Evolutionary conservation across 2,113 vertebrate genomes (phyloP).

Genomic region (Leptosomus discolor): DNA sequence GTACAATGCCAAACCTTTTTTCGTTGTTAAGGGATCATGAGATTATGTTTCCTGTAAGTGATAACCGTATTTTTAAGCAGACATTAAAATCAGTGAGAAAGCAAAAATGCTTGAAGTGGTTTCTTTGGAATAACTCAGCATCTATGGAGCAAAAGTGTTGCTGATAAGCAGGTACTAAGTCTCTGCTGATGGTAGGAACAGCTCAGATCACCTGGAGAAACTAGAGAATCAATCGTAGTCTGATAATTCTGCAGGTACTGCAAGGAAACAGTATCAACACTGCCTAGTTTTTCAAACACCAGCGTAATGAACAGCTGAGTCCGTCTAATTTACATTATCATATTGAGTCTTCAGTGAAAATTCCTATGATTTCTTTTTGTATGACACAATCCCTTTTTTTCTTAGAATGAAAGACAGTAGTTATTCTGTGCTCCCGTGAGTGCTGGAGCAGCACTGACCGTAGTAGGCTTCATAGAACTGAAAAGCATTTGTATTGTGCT

Average conservation of each 20-base stretch:
- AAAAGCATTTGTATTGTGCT: fast-evolving
- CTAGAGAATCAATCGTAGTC: background rate
- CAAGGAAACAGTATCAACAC: background rate
- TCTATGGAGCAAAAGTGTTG: background rate
- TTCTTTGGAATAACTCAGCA: background rate
- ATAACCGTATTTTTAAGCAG: background rate
- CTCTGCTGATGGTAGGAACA: background rate
- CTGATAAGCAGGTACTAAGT: background rate
- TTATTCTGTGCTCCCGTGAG: background rate
- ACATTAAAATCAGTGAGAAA: background rate
- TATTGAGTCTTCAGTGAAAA: background rate
- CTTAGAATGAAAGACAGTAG: background rate
- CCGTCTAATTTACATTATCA: background rate
- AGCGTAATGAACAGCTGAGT: background rate
- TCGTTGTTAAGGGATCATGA: background rate
- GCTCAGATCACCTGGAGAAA: background rate
- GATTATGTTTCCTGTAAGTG: background rate
- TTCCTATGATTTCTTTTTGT: background rate
- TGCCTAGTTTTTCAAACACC: background rate
- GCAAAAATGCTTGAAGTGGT: background rate
- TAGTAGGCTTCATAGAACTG: background rate
- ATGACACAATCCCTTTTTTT: background rate
- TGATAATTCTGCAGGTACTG: background rate
- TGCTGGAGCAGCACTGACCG: fast-evolving
- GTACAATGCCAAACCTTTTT: background rate